Evolutionary conservation across 2,113 vertebrate genomes (phyloP), one percentile per base, ranked within the genome.

Genomic region (Peromyscus polionotus): DNA sequence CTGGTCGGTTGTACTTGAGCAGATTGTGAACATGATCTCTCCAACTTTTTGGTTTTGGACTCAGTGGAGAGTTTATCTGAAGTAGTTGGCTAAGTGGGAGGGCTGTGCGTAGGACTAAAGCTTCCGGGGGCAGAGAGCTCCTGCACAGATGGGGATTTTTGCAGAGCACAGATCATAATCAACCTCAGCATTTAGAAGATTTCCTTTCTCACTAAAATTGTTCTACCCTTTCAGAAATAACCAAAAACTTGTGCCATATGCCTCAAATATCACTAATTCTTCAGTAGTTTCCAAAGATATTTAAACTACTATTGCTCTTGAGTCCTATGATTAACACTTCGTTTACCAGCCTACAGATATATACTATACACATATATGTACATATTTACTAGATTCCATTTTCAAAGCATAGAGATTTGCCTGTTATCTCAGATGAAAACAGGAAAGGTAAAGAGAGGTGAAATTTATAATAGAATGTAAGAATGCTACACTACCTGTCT

Each of bases 151-250:
- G 98, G 97, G 14, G n/a, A 12, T 39, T 76, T 76, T 76, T 81
- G 88, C 85, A 94, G 90, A 90, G 72, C 26, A 42, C 61, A 79
- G 90, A 89, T 77, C 95, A 89, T 73, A 87, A 54, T 76, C 85
- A 73, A 87, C 88, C 83, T 68, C 86, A 94, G 91, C 61, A 17
- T 83, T 96, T 59, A 86, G 39, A 88, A 95, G 68, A 86, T 59
- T 98, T 96, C 85, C 91, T 90, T 93, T 93, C 85, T 93, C 61
- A n/a, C 75, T 65, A 63, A 93, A 97, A 95, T 92, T 95, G 39
- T 95, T 96, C 89, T 79, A 81, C 61, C 57, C 97, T 97, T 97
- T 95, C 81, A 95, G 67, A 98, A 98, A 97, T 95, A 97, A 97
- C 95, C 87, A 97, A 96, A 94, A 95, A 68, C 72, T 77, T 85